phyloP scores from a whole-genome alignment of 1,140 invertebrate species.

The Pseudobourletiella spinata region DNA sequence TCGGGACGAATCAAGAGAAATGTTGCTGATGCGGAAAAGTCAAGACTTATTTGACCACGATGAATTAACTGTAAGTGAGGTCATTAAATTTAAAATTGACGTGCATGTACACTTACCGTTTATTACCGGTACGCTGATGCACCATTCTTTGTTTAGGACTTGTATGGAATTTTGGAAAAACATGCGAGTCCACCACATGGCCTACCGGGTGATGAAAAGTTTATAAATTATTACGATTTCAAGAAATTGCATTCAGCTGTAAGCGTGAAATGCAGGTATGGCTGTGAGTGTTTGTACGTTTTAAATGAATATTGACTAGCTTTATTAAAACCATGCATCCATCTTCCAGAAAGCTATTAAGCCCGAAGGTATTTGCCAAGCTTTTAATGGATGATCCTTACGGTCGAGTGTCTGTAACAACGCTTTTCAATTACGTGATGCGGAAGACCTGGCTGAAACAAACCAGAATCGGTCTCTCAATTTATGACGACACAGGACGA shows the following conservation, averaged over 20 bases:
- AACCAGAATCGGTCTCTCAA: conserved; percentile 79
- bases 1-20: conserved; percentile 46
- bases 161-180: conserved; percentile 74
- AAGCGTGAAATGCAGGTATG: conserved; percentile 57
- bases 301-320: too few species aligned
- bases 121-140: too few species aligned
- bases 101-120: too few species aligned
- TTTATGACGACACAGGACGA: conserved; percentile 87
- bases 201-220: conserved; percentile 63
- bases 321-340: too few species aligned
- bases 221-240: conserved; percentile 78
- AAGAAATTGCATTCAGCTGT: conserved; percentile 61
- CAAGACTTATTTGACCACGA: conserved; percentile 73
- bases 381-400: conserved; percentile 71
- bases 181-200: conserved; percentile 58
- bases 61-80: conserved; percentile 59
- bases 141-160: conserved; percentile 45
- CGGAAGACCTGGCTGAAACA: conserved; percentile 88
- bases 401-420: conserved; percentile 68
- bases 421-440: conserved; percentile 92
- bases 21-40: conserved; percentile 74
- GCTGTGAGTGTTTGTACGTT: too few species aligned
- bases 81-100: too few species aligned
- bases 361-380: conserved; percentile 69
- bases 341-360: conserved; percentile 16